A percentile compares a stretch with the other conserved stretches of the same genome.
phyloP scores from a whole-genome alignment of 35 echinoderm and acorn worm species.

The Holothuria glaberrima region DNA sequence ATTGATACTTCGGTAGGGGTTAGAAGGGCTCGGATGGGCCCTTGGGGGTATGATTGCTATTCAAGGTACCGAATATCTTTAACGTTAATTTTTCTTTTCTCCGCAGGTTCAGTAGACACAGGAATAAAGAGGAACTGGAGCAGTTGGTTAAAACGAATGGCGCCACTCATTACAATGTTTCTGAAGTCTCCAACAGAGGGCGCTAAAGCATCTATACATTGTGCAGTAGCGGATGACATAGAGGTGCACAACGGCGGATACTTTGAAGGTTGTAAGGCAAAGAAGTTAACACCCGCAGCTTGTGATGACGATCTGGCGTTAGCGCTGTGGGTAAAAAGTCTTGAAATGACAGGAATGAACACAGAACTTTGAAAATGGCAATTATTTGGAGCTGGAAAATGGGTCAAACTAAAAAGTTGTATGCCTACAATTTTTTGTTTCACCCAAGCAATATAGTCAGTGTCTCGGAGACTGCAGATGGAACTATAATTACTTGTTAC shows the following conservation, averaged over 20 bases:
- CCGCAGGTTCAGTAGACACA: slow-evolving; percentile 83
- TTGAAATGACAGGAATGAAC: slow-evolving; percentile 62
- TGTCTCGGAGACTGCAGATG: no score
- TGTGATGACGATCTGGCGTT: slow-evolving; percentile 67
- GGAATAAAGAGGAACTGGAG: slow-evolving; percentile 96
- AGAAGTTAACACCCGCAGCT: slow-evolving; percentile 65
- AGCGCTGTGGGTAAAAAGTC: slow-evolving; percentile 82
- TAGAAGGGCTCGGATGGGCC: no score
- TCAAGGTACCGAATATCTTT: neutral
- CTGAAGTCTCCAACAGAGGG: slow-evolving; percentile 77
- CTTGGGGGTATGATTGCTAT: no score
- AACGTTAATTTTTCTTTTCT: slow-evolving; percentile 13
- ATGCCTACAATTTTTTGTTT: no score
- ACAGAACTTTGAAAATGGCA: no score
- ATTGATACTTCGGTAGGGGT: no score
- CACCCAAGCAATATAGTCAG: no score
- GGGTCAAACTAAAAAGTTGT: no score
- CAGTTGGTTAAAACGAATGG: slow-evolving; percentile 61
- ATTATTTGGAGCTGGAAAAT: no score
- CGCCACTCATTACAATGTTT: slow-evolving; percentile 78
- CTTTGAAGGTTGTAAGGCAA: slow-evolving; percentile 84
- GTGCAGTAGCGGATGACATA: slow-evolving; percentile 75
- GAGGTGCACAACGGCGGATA: slow-evolving; percentile 71
- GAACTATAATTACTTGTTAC: no score
- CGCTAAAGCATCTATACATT: slow-evolving; percentile 86